phyloP scores from a whole-genome alignment of 2,113 vertebrate species.

The Gobio gobio region DNA sequence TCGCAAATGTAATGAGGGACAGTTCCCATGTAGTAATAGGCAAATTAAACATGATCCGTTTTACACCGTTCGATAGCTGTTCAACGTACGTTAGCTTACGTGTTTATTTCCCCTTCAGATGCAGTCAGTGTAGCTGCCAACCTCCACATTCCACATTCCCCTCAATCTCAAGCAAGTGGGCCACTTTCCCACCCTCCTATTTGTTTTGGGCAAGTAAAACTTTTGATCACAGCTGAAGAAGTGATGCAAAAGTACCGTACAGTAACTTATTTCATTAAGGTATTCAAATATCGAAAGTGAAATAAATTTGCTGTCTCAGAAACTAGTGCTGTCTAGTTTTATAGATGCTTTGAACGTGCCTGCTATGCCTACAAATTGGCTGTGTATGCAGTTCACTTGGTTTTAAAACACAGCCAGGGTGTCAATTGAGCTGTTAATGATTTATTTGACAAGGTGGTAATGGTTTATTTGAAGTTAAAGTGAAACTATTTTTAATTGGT shows the following conservation, averaged over 20 bases:
- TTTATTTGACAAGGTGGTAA: background rate
- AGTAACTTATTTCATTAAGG: too few relatives aligned
- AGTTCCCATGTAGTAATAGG: background rate
- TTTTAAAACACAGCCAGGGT: background rate
- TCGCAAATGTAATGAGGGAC: slow-evolving; percentile 31
- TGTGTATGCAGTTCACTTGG: background rate
- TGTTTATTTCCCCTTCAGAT: background rate
- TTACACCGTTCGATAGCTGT: background rate
- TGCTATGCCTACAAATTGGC: background rate
- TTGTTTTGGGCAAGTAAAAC: slow-evolving; percentile 11
- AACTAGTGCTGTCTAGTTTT: background rate
- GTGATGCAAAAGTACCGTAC: background rate
- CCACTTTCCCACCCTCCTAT: slow-evolving; percentile 21
- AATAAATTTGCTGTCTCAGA: background rate
- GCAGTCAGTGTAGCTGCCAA: slow-evolving; percentile 2
- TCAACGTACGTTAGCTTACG: background rate
- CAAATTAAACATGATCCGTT: background rate
- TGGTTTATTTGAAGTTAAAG: background rate
- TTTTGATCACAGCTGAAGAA: background rate
- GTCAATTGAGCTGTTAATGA: background rate
- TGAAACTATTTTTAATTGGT: background rate
- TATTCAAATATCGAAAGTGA: background rate
- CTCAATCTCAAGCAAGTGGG: slow-evolving; percentile 26
- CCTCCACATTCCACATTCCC: slow-evolving; percentile 25
- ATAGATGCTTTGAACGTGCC: background rate